Evolutionary conservation across 2,113 vertebrate genomes (phyloP), one percentile per base, ranked within the genome.

Genomic region (Anolis carolinensis): DNA sequence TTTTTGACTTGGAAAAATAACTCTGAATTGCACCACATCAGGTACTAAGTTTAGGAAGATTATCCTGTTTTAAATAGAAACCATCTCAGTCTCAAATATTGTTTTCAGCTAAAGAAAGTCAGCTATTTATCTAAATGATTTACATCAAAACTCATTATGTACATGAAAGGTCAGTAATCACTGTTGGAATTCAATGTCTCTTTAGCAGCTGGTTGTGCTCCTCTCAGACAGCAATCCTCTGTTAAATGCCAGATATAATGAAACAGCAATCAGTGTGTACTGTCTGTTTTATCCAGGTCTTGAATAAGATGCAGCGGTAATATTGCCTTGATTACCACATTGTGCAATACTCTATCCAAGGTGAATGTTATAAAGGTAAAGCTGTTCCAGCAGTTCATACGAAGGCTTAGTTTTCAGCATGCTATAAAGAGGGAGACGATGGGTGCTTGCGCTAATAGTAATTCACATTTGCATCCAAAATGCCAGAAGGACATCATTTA

Each of bases 81-180:
- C 72, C 88, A 80, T 79, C 86, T 82, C 75, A 88, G 48, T 88
- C 86, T 89, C 75, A 92, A 90, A 90, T 82, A 23, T 48, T 52
- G 63, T 90, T 93, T 95, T 93, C 72, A 67, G 55, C 30, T 36
- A 86, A 89, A 52, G 82, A 75, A 89, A 68, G 87, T 87, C 71
- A 87, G 70, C 89, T 87, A 82, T 90, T 92, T 92, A 79, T 92
- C 88, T 92, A 83, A 93, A 92, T 92, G 82, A 88, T 88, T 93
- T 91, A 89, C 48, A 44, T 67, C 50, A 74, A 87, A 89, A 94
- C 79, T 92, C 87, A 90, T 91, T 84, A 78, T 0, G 25, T 73
- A 71, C 0, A 0, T 7, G 83, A 93, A 94, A 94, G 71, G 80
- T 93, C 84, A 90, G 83, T 87, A 92, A 86, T 93, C 90, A 39